Conservation (phyloP, 2,888 invertebrate genomes). For the Agonopterix arenella region DNA sequence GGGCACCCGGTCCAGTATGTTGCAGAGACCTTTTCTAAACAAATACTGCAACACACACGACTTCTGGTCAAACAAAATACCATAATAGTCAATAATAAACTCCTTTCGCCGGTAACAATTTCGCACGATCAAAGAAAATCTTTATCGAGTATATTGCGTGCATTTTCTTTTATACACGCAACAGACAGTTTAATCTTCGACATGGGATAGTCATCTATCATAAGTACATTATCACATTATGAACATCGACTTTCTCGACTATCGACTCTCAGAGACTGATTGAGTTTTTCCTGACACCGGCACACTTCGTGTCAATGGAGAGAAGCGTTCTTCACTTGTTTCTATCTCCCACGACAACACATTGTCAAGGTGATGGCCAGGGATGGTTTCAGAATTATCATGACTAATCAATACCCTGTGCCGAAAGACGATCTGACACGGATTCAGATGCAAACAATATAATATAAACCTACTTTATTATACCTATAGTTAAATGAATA, state of each 20-base stretch:
- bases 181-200: constrained; percentile 6
- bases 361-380: constrained; percentile 15
- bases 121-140: constrained; percentile 1
- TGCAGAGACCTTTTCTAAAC: too few relatives aligned
- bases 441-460: too few relatives aligned
- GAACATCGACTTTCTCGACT: constrained; percentile 16
- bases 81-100: too few relatives aligned
- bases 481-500: too few relatives aligned
- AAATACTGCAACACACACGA: too few relatives aligned
- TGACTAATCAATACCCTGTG: too few relatives aligned
- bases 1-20: too few relatives aligned
- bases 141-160: too few relatives aligned
- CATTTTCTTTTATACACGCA: background rate
- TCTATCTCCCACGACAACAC: constrained; percentile 29
- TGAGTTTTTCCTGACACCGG: constrained; percentile 17
- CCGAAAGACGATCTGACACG: too few relatives aligned
- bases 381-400: constrained; percentile 4
- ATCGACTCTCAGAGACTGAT: constrained; percentile 6
- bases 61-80: too few relatives aligned
- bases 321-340: constrained; percentile 12
- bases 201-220: constrained; percentile 14
- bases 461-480: too few relatives aligned
- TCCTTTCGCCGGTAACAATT: background rate
- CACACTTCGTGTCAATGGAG: constrained; percentile 12
- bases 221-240: constrained; percentile 8